Conservation (phyloP, 2,888 invertebrate genomes). For the Lissonota sp. region DNA sequence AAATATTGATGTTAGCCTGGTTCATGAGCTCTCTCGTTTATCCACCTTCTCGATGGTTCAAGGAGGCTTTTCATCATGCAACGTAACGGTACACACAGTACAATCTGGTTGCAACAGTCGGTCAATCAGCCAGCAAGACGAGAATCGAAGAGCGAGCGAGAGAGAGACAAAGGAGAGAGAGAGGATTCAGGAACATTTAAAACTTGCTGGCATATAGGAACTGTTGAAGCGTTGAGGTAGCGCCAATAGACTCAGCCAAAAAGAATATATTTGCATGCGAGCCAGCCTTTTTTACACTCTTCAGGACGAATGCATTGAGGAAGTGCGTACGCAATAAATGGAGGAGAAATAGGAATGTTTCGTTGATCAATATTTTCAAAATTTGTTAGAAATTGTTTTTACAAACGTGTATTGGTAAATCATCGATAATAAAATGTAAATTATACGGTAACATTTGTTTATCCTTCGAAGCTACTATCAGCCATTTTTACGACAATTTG, state of each 20-base stretch:
- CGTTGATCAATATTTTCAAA: no score
- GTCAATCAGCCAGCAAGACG: slow-evolving; percentile 38
- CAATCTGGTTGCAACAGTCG: slow-evolving; percentile 49
- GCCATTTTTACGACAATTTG: no score
- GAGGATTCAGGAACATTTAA: no score
- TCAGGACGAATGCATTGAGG: no score
- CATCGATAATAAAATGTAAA: no score
- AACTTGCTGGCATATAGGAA: slow-evolving; percentile 45
- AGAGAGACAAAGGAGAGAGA: not conserved
- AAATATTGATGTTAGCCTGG: slow-evolving; percentile 2
- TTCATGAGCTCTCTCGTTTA: slow-evolving; percentile 35
- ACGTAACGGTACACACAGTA: slow-evolving; percentile 47
- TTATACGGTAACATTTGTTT: no score
- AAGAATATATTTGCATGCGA: slow-evolving; percentile 49
- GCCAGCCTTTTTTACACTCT: slow-evolving; percentile 7
- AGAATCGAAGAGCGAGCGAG: slow-evolving; percentile 14
- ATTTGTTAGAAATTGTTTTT: no score
- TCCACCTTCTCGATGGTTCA: slow-evolving; percentile 4
- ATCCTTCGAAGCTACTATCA: no score
- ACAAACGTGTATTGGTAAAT: no score
- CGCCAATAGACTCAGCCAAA: slow-evolving; percentile 62
- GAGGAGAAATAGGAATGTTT: no score
- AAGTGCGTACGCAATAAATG: no score
- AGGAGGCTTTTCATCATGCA: slow-evolving; percentile 29
- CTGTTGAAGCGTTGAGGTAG: slow-evolving; percentile 59